Evolutionary conservation across 2,113 vertebrate genomes (phyloP).

Genomic region (Melanostigma gelatinosum): DNA sequence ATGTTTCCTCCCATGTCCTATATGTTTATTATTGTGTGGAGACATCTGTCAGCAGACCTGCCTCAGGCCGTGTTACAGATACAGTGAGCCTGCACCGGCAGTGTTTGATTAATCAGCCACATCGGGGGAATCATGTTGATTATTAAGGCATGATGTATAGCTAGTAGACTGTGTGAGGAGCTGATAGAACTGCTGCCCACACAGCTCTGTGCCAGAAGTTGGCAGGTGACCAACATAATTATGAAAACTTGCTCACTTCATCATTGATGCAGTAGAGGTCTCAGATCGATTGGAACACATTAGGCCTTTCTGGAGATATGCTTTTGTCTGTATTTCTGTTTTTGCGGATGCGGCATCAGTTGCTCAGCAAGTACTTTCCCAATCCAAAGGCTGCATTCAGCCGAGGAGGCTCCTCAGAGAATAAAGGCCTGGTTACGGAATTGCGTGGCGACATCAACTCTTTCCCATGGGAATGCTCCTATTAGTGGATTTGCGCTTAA

Average conservation of each 20-base stretch:
- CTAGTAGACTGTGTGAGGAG: slow-evolving; percentile 5
- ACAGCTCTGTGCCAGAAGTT: slow-evolving; percentile 10
- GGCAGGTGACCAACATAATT: slow-evolving; percentile 8
- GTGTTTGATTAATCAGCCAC: slow-evolving; percentile 39
- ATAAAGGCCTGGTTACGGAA: no score
- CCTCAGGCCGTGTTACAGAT: slow-evolving; percentile 34
- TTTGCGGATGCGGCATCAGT: neutral
- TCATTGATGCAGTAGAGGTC: neutral
- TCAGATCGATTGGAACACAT: neutral
- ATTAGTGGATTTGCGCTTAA: neutral
- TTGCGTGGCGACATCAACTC: no score
- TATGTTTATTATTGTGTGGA: slow-evolving; percentile 73
- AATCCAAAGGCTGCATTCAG: neutral
- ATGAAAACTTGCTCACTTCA: neutral
- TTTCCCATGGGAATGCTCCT: neutral
- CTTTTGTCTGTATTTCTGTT: no score
- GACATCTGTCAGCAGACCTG: slow-evolving; percentile 60
- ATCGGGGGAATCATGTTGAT: slow-evolving; percentile 38
- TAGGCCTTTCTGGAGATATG: neutral
- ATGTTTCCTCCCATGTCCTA: slow-evolving; percentile 53
- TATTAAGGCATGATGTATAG: slow-evolving; percentile 19
- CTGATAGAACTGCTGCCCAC: slow-evolving; percentile 8
- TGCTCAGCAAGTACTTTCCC: neutral
- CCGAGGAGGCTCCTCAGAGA: neutral
- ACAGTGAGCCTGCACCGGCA: slow-evolving; percentile 4